A percentile compares a stretch with the other conserved stretches of the same genome.
Evolutionary conservation across 1,140 invertebrate genomes (phyloP).

Genomic region (Belonocnema kinseyi): DNA sequence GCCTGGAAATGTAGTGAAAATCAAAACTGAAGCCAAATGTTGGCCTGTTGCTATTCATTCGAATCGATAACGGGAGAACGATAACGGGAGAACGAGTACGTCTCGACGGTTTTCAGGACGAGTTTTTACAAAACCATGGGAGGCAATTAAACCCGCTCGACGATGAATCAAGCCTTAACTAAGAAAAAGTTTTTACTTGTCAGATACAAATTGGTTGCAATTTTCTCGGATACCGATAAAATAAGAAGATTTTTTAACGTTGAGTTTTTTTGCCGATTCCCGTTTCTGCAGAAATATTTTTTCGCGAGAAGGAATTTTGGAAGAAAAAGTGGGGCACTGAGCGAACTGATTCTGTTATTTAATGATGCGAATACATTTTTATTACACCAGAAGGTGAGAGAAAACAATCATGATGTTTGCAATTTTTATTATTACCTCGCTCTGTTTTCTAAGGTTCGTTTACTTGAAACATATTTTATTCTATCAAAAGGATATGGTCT

Average conservation of each 20-base stretch:
- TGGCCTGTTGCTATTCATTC: conserved; percentile 24
- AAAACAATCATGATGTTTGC: background rate
- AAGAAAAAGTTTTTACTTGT: background rate
- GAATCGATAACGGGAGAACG: conserved; percentile 26
- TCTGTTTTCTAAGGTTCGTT: no score
- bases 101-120: conserved; percentile 2
- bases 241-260: no score
- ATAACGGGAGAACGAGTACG: conserved; percentile 27
- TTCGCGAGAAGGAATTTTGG: background rate
- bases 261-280: background rate
- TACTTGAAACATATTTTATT: no score
- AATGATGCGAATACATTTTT: background rate
- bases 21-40: background rate
- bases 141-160: background rate
- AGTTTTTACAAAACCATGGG: conserved; percentile 1
- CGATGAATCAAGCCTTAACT: background rate
- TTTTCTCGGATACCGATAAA: no score
- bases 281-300: background rate
- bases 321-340: background rate
- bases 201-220: no score
- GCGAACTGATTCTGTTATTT: background rate
- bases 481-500: no score
- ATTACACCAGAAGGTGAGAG: background rate
- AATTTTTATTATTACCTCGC: no score
- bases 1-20: background rate